These are phyloP conservation scores for Acrocephalus scirpaceus DNA, from an alignment of 2,797 vertebrate species.

Conservation along the genomic window DNA sequence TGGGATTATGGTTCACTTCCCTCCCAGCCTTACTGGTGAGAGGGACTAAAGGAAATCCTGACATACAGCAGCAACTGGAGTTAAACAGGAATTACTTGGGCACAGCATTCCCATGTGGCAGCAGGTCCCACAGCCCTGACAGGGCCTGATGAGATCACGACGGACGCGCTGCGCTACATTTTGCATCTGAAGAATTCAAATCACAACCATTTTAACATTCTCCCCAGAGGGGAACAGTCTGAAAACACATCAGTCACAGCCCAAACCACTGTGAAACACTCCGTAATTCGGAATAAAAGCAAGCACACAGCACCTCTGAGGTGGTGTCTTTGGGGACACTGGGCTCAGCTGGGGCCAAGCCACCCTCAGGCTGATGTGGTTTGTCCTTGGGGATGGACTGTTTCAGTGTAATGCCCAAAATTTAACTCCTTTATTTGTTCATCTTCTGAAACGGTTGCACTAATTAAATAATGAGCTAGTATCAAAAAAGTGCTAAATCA, in stretches of 20 bases:
- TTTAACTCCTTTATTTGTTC: slow-evolving; percentile 56
- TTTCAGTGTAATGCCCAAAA: slow-evolving; percentile 58
- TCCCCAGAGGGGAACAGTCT: not conserved
- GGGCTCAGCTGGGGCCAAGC: not conserved
- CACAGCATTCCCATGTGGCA: not conserved
- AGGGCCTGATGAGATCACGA: not conserved
- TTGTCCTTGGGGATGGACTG: not conserved
- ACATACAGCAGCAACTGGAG: slow-evolving; percentile 58
- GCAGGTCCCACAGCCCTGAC: not conserved
- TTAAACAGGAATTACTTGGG: not conserved
- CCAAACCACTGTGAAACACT: not conserved
- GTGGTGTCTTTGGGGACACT: not conserved
- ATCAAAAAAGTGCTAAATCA: slow-evolving; percentile 74
- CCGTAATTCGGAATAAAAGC: not conserved
- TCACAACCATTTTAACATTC: not conserved
- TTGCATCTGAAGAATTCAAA: not conserved
- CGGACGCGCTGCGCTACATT: not conserved
- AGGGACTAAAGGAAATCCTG: slow-evolving; percentile 27
- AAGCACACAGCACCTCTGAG: slow-evolving; percentile 3
- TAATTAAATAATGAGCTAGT: slow-evolving; percentile 70
- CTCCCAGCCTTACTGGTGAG: not conserved
- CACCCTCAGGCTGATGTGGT: not conserved
- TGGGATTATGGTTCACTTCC: not conserved
- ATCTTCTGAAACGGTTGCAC: slow-evolving; percentile 27
- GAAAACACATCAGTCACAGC: not conserved